Evolutionary conservation across 2,888 invertebrate species (phyloP).

Genomic region (Rhabditoides inermis): DNA sequence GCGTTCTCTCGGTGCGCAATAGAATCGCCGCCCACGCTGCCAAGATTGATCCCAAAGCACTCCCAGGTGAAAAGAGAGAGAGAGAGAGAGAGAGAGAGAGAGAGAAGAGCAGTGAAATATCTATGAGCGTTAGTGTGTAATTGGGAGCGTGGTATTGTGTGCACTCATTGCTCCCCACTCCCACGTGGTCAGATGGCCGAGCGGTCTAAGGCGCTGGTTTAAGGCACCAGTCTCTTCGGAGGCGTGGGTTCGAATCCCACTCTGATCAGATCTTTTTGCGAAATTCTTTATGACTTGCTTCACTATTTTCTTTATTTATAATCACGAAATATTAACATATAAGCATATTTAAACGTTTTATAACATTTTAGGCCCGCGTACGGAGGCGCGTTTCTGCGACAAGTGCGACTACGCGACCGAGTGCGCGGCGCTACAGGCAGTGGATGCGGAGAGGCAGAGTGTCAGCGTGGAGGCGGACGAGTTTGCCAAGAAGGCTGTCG

Average conservation of each 20-base stretch:
- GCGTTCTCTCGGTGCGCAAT: slow-evolving; percentile 36
- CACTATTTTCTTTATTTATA: background rate
- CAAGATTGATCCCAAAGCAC: slow-evolving; percentile 11
- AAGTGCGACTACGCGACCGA: slow-evolving; percentile 29
- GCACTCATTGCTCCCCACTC: background rate
- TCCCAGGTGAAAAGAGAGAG: slow-evolving; percentile 10
- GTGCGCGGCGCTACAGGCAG: slow-evolving; percentile 18
- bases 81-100: background rate
- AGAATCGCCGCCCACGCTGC: slow-evolving; percentile 24
- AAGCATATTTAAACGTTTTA: background rate
- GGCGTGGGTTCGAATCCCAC: too few relatives aligned
- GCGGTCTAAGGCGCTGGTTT: too few relatives aligned
- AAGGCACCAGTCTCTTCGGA: too few relatives aligned
- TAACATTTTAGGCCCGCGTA: slow-evolving; percentile 20
- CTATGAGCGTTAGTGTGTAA: background rate
- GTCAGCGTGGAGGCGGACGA: slow-evolving; percentile 11
- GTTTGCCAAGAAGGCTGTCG: slow-evolving; percentile 18
- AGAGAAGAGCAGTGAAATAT: background rate
- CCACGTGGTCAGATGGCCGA: too few relatives aligned
- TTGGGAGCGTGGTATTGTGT: background rate
- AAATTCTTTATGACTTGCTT: background rate
- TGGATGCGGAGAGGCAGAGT: background rate
- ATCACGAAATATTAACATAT: background rate
- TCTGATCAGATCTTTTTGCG: background rate
- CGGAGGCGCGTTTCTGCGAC: slow-evolving; percentile 23